These are phyloP conservation scores for Danio jaintianensis DNA, from an alignment of 2,797 vertebrate genomes.

Conservation along the genomic window DNA sequence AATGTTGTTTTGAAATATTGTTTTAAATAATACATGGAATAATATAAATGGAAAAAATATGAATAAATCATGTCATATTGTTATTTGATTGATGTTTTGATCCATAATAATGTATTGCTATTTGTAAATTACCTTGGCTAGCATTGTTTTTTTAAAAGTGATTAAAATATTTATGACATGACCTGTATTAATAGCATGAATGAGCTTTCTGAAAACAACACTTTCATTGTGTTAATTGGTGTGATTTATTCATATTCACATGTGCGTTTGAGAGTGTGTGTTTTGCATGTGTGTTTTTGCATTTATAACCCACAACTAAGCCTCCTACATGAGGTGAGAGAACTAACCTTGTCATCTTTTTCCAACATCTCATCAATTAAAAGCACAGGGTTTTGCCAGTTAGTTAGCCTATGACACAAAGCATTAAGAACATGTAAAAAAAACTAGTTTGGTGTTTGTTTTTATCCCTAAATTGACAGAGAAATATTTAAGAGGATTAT, in stretches of 20 bases:
- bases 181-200: background rate
- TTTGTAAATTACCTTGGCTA: background rate
- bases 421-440: background rate
- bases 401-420: background rate
- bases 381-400: background rate
- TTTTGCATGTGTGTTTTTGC: background rate
- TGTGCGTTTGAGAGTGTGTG: background rate
- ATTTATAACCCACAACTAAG: slow-evolving; percentile 13
- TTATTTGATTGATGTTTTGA: too few species aligned
- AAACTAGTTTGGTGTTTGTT: background rate
- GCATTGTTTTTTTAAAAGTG: background rate
- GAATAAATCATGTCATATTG: too few species aligned
- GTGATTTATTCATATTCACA: slow-evolving; percentile 5
- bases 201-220: slow-evolving; percentile 14
- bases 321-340: slow-evolving; percentile 23
- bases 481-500: slow-evolving; percentile 1
- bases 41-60: too few species aligned
- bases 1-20: too few species aligned
- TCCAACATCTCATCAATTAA: slow-evolving; percentile 9
- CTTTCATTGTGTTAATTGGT: background rate
- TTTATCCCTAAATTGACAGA: background rate
- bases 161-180: background rate
- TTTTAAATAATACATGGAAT: too few species aligned
- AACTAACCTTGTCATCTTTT: slow-evolving; percentile 9
- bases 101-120: too few species aligned